These are phyloP conservation scores for Ciconia boyciana DNA, from an alignment of 2,113 vertebrate species.

Conservation along the genomic window DNA sequence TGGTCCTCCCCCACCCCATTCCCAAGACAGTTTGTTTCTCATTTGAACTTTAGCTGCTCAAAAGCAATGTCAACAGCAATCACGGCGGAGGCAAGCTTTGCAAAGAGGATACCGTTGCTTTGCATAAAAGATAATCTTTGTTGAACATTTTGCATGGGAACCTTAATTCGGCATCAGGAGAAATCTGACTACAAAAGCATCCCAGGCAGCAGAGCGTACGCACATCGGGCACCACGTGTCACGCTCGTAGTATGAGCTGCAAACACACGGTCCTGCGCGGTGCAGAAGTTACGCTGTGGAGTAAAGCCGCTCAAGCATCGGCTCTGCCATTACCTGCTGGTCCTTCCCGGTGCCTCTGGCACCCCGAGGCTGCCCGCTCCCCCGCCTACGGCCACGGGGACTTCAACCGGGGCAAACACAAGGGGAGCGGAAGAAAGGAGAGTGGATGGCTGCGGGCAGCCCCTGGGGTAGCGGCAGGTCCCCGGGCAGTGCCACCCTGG, in stretches of 20 bases:
- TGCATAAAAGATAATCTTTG: not conserved
- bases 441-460: not conserved
- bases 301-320: fast-evolving
- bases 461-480: not conserved
- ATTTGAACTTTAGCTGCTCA: not conserved
- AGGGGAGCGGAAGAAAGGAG: not conserved
- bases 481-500: not conserved
- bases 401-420: not conserved
- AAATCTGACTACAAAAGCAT: not conserved
- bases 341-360: not conserved
- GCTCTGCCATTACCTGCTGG: not conserved
- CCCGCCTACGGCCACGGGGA: fast-evolving
- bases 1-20: not conserved
- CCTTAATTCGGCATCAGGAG: not conserved
- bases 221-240: not conserved
- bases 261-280: fast-evolving
- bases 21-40: conserved; percentile 25
- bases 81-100: not conserved
- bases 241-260: fast-evolving
- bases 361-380: not conserved
- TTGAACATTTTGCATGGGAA: not conserved
- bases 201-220: not conserved
- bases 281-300: fast-evolving
- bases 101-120: not conserved
- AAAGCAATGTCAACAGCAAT: conserved; percentile 26